Evolutionary conservation across 1,140 invertebrate genomes (phyloP).

Genomic region (Whitmania pigra): DNA sequence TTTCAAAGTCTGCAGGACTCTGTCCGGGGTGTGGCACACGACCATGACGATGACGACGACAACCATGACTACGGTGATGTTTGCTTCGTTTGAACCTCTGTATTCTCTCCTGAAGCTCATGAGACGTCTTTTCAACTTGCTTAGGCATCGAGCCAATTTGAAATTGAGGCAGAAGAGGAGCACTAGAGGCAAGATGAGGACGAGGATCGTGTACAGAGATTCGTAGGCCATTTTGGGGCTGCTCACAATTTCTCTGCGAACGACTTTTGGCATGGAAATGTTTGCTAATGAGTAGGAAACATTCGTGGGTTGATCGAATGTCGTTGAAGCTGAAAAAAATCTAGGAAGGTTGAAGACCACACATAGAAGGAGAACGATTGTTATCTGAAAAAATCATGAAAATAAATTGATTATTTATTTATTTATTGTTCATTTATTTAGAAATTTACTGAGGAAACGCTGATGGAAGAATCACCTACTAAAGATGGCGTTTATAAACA

Average conservation of each 20-base stretch:
- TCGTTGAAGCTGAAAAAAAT: no score
- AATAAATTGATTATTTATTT: no score
- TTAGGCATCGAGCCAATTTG: not conserved
- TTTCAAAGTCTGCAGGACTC: conserved; percentile 14
- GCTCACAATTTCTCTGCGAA: not conserved
- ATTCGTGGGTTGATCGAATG: not conserved
- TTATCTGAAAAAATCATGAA: no score
- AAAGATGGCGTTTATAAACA: no score
- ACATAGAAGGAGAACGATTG: no score
- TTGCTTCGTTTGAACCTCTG: conserved; percentile 22
- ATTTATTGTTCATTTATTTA: no score
- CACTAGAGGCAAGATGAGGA: conserved; percentile 14
- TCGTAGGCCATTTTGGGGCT: conserved; percentile 1
- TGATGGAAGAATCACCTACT: no score
- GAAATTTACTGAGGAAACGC: no score
- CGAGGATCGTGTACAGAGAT: conserved; percentile 12
- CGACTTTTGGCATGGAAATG: not conserved
- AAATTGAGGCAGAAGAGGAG: conserved; percentile 14
- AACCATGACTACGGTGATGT: conserved; percentile 25
- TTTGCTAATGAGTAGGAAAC: not conserved
- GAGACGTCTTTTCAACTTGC: not conserved
- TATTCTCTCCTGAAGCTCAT: conserved; percentile 5
- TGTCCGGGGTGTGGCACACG: conserved; percentile 23
- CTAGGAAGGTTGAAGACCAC: no score
- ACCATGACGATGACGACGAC: conserved; percentile 22